Conservation (phyloP, 2,797 vertebrate genomes). For the Peromyscus eremicus region DNA sequence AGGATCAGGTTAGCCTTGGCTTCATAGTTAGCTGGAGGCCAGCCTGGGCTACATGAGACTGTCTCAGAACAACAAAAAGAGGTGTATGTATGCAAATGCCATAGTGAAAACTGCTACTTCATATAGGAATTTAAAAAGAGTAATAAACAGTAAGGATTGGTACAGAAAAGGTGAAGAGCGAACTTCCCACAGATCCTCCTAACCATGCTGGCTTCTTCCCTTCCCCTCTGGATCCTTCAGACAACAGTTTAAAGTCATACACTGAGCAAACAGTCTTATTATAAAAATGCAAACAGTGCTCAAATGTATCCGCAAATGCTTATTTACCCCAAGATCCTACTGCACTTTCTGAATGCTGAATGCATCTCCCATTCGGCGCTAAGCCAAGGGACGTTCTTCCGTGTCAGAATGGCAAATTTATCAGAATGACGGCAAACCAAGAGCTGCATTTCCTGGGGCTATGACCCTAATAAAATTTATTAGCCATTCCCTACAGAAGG, state of each 20-base stretch:
- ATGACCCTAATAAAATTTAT: background rate
- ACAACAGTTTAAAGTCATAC: background rate
- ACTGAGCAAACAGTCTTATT: background rate
- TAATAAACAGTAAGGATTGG: background rate
- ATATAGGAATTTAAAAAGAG: background rate
- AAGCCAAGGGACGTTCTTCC: background rate
- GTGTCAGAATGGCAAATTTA: background rate
- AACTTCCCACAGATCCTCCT: background rate
- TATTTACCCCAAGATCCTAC: background rate
- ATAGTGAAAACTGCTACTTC: background rate
- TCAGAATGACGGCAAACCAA: background rate
- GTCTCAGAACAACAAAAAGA: background rate
- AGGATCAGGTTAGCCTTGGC: background rate
- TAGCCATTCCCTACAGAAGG: background rate
- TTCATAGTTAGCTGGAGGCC: background rate
- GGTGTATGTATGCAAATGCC: background rate
- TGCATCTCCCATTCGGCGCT: background rate
- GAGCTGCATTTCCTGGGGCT: background rate
- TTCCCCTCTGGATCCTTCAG: background rate
- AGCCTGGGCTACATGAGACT: background rate
- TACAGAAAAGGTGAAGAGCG: background rate
- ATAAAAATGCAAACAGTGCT: conserved; percentile 4
- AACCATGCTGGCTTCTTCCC: background rate
- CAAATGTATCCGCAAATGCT: background rate
- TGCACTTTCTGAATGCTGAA: background rate